Percentiles rank a stretch among this genome's conserved stretches.
These are phyloP conservation scores for Anoplophora glabripennis DNA, from an alignment of 1,140 invertebrate species.

Conservation along the genomic window DNA sequence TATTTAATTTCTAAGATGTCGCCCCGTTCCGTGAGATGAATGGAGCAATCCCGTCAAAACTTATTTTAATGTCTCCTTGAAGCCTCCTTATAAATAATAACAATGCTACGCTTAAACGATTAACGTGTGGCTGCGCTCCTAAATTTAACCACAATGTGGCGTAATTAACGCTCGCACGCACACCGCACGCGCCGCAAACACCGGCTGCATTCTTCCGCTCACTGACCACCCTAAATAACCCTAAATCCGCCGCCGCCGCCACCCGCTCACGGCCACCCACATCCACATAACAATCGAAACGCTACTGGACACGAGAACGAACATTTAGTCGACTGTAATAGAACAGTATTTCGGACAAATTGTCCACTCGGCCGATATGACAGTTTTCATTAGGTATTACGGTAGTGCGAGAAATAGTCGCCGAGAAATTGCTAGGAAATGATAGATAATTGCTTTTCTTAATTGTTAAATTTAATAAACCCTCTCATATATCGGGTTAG, in stretches of 20 bases:
- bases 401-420: no score
- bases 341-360: constrained; percentile 4
- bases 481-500: no score
- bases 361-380: constrained; percentile 12
- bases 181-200: constrained; percentile 36
- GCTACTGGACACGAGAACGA: constrained; percentile 16
- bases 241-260: constrained; percentile 19
- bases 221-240: constrained; percentile 35
- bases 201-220: constrained; percentile 32
- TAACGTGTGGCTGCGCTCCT: constrained; percentile 17
- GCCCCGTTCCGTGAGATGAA: no score
- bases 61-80: no score
- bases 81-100: no score
- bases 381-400: neutral
- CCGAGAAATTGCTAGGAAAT: no score
- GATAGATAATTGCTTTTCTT: no score
- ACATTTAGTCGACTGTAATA: constrained; percentile 14
- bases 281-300: constrained; percentile 4
- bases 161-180: constrained; percentile 41
- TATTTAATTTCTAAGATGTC: no score
- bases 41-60: no score
- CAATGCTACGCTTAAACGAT: no score
- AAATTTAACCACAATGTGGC: constrained; percentile 34
- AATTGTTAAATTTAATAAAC: no score
- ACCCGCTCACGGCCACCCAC: constrained; percentile 5